Evolutionary conservation across 2,888 invertebrate species (phyloP).

Genomic region (Drosophila parthenogenetica): DNA sequence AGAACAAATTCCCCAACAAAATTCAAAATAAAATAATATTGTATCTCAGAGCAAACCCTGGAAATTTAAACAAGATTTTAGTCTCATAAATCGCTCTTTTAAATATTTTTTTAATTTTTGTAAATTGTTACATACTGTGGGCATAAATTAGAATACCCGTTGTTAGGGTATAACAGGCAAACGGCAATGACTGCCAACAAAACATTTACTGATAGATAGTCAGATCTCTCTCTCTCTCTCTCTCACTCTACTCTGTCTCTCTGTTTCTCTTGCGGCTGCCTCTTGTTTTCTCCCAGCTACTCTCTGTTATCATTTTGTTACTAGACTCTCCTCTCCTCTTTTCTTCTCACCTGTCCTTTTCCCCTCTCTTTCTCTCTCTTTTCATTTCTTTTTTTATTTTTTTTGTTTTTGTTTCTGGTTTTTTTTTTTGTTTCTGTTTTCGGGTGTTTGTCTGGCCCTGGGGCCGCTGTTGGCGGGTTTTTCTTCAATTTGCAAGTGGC

Average conservation of each 20-base stretch:
- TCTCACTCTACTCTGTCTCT: neutral
- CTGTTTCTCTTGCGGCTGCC: neutral
- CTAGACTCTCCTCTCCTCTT: neutral
- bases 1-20: no score
- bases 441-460: slow-evolving; percentile 41
- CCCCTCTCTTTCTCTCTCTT: slow-evolving; percentile 4
- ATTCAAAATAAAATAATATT: no score
- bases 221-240: slow-evolving; percentile 2
- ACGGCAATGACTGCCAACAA: slow-evolving; percentile 24
- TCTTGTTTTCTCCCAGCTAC: slow-evolving; percentile 26
- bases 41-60: no score
- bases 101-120: neutral
- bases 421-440: slow-evolving; percentile 13
- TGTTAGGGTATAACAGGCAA: slow-evolving; percentile 4
- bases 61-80: no score
- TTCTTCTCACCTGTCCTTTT: no score
- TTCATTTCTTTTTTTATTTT: slow-evolving; percentile 14
- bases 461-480: slow-evolving; percentile 55
- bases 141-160: neutral
- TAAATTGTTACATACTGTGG: neutral
- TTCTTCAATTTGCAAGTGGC: slow-evolving; percentile 70
- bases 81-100: no score
- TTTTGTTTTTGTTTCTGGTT: slow-evolving; percentile 1
- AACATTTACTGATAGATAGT: slow-evolving; percentile 46
- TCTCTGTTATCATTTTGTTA: slow-evolving; percentile 65